Evolutionary conservation across 1,140 invertebrate species (phyloP).

Genomic region (Hylaeus volcanicus): DNA sequence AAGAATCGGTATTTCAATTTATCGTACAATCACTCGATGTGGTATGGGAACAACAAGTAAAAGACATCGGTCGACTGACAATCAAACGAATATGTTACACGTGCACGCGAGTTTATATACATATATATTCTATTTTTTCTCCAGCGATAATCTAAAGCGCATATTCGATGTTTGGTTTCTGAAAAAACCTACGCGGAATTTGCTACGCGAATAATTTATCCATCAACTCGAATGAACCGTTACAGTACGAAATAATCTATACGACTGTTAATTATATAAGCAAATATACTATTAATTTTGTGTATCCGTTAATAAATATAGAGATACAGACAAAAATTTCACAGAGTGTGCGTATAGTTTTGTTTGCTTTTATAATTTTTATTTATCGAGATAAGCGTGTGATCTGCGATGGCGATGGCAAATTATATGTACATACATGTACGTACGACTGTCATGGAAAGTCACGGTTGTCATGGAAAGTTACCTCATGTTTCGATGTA

Average conservation of each 20-base stretch:
- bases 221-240: not conserved
- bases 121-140: not conserved
- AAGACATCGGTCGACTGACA: constrained; percentile 44
- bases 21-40: constrained; percentile 4
- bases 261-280: not conserved
- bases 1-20: not conserved
- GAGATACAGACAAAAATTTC: not conserved
- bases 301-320: constrained; percentile 8
- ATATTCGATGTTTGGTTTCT: not conserved
- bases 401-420: too few relatives aligned
- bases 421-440: not conserved
- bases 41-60: constrained; percentile 36
- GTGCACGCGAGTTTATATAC: not conserved
- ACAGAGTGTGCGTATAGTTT: not conserved
- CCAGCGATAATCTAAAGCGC: not conserved
- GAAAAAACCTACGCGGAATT: not conserved
- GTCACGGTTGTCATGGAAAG: constrained; percentile 43
- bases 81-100: constrained; percentile 39
- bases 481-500: not conserved
- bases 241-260: not conserved
- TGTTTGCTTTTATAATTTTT: constrained; percentile 10
- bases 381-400: too few relatives aligned
- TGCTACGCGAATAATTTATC: not conserved
- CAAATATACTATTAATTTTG: not conserved
- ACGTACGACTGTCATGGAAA: not conserved